Evolutionary conservation across 2,888 invertebrate species (phyloP), one percentile per base, ranked within the genome.

Genomic region (Miltochrista miniata): DNA sequence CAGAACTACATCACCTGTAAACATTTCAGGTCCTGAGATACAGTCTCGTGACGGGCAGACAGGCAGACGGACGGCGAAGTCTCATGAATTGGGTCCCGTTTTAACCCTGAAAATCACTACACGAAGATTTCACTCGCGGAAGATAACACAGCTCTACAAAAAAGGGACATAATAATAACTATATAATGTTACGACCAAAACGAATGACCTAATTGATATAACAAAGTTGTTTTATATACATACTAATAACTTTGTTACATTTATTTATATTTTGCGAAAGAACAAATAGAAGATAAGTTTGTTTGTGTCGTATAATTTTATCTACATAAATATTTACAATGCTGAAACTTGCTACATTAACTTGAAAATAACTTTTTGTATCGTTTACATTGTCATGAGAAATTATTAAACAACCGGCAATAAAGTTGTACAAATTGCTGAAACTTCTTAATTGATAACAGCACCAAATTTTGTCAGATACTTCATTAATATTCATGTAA

Each of bases 401-500:
- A 56, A 42, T 45, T 42, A 42, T 45, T 43, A 48, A 54, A 41
- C 38, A 50, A 52, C 36, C 48, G 44, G 36, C 39, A 53, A 46
- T 59, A 44, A 51, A 56, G 47, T 47, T 48, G 46, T 10, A 29
- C 13, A 37, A 24, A 12, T 30, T 11, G 37, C 47, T 18, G 13
- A 48, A 57, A 66, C 50, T 68, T 53, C 38, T 42, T 60, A 55
- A 67, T 67, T 67, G 64, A 59, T 59, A 61, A 51, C 51, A 53
- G 50, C 39, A 56, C 54, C 51, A 48, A 60, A 56, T 57, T 68
- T 47, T 61, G 51, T 51, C 48, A 34, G 59, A 58, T 61, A 50
- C 55, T 60, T 65, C 57, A 68, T 66, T 63, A 67, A 69, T 68
- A 74, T 57, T 61, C 61, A 60, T 66, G 63, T 51, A 64, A 65